Conservation (phyloP, 2,888 invertebrate species). For the Phengaris arion region DNA sequence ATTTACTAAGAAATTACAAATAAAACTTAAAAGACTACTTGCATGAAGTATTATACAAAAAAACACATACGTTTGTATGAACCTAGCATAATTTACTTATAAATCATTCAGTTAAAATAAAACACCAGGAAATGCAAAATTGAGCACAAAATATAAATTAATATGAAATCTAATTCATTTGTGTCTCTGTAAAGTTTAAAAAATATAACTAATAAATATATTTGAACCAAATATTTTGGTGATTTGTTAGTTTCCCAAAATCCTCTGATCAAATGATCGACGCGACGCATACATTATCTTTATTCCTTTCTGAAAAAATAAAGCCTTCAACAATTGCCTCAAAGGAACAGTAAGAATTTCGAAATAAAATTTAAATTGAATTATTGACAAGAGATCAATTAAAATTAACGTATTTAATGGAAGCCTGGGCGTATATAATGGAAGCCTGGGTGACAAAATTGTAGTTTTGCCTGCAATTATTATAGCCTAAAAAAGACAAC, state of each 20-base stretch:
- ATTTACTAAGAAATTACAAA: not conserved
- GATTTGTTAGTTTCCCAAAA: not conserved
- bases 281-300: not conserved
- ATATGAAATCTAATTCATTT: conserved; percentile 6
- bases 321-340: not conserved
- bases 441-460: not conserved
- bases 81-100: not conserved
- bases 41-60: not conserved
- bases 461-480: not conserved
- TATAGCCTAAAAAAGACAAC: not conserved
- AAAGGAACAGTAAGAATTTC: not conserved
- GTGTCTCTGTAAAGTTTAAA: not conserved
- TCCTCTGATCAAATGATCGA: no score
- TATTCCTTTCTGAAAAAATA: not conserved
- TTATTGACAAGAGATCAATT: conserved; percentile 6
- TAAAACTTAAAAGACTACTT: conserved; percentile 1
- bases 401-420: not conserved
- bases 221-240: not conserved
- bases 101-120: not conserved
- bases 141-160: conserved; percentile 6
- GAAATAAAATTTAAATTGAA: not conserved
- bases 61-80: not conserved
- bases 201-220: not conserved
- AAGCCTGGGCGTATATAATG: not conserved
- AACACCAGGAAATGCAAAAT: conserved; percentile 18